phyloP scores from a whole-genome alignment of 1,140 invertebrate genomes.

The Amphibalanus amphitrite region DNA sequence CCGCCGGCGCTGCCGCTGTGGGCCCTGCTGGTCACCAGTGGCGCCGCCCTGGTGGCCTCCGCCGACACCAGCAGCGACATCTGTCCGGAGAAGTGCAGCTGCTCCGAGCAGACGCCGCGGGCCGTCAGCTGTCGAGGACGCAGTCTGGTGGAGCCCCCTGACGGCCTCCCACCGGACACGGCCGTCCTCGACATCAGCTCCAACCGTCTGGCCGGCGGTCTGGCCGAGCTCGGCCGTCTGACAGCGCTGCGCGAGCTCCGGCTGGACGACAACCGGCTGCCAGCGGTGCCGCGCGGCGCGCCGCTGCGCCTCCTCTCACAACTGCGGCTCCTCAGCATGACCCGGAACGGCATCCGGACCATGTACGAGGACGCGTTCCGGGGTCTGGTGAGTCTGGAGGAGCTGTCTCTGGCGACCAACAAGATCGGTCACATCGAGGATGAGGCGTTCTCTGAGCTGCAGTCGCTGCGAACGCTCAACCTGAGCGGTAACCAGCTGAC shows the following conservation, averaged over 20 bases:
- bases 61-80: too few species aligned
- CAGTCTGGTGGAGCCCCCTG: background rate
- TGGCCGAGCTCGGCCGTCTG: background rate
- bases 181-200: background rate
- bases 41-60: background rate
- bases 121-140: background rate
- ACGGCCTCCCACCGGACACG: background rate
- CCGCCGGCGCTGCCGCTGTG: background rate
- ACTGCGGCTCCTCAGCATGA: constrained; percentile 46
- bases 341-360: constrained; percentile 44
- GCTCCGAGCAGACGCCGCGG: too few species aligned
- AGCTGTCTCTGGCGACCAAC: constrained; percentile 34
- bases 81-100: background rate
- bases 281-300: constrained; percentile 34
- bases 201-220: background rate
- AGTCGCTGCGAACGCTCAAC: constrained; percentile 37
- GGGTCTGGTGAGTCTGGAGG: constrained; percentile 30
- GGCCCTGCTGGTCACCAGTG: background rate
- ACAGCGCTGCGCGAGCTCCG: background rate
- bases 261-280: constrained; percentile 51
- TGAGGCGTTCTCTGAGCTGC: constrained; percentile 6
- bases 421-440: constrained; percentile 10
- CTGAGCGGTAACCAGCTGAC: constrained; percentile 41
- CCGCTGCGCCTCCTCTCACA: constrained; percentile 40
- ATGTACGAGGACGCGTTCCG: constrained; percentile 35